Evolutionary conservation across 1,140 invertebrate species (phyloP).

Genomic region (Bemisia tabaci): DNA sequence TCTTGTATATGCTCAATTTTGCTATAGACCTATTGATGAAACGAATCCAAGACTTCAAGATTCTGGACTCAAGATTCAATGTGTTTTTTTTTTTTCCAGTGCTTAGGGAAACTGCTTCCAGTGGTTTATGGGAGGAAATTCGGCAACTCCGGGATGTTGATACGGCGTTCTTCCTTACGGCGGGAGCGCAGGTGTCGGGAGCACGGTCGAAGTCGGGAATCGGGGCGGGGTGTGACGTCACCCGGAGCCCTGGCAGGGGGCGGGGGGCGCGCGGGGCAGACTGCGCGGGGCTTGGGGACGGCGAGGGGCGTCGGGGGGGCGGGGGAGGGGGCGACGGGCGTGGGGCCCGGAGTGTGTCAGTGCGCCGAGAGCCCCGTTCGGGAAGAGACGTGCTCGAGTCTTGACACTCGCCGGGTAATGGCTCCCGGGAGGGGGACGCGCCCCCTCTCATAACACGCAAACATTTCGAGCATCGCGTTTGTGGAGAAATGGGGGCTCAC

Average conservation of each 20-base stretch:
- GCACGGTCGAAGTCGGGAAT: neutral
- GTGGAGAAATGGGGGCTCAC: slow-evolving; percentile 90
- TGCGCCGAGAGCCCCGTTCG: slow-evolving; percentile 7
- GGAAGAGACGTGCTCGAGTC: slow-evolving; percentile 10
- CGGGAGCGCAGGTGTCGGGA: no score
- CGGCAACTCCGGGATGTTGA: no score
- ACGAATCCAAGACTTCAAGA: no score
- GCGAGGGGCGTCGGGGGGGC: no score
- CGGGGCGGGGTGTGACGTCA: neutral
- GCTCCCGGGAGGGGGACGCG: slow-evolving; percentile 24
- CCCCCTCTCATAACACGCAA: slow-evolving; percentile 38
- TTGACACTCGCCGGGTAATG: slow-evolving; percentile 11
- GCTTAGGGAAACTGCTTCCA: no score
- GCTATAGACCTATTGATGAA: no score
- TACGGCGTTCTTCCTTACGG: no score
- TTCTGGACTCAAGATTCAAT: no score
- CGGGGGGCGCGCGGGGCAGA: neutral
- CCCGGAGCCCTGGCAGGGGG: no score
- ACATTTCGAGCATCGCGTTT: slow-evolving; percentile 90
- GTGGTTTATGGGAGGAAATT: no score
- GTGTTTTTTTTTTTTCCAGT: no score
- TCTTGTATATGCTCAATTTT: no score
- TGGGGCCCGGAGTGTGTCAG: neutral
- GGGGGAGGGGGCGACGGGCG: neutral
- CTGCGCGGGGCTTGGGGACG: slow-evolving; percentile 1